Evolutionary conservation across 2,797 vertebrate genomes (phyloP).

Genomic region (Clarias platycephalus): DNA sequence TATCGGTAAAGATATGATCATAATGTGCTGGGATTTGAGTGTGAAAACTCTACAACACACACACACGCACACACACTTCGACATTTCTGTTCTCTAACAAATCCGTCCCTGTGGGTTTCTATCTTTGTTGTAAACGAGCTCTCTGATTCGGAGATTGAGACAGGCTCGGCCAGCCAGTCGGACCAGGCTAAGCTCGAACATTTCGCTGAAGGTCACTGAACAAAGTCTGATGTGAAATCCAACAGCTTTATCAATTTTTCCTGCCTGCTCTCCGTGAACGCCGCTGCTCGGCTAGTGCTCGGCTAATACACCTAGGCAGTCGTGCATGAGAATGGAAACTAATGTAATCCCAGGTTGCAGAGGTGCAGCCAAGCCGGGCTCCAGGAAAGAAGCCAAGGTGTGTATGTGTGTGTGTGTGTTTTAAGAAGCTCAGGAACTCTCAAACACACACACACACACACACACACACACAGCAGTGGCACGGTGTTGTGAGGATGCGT

Average conservation of each 20-base stretch:
- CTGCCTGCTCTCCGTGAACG: slow-evolving; percentile 50
- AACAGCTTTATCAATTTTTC: slow-evolving; percentile 50
- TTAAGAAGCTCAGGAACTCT: slow-evolving; percentile 16
- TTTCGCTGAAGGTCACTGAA: slow-evolving; percentile 61
- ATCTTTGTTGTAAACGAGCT: slow-evolving; percentile 36
- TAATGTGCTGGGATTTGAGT: neutral
- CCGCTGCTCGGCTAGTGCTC: slow-evolving; percentile 48
- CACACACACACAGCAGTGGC: neutral
- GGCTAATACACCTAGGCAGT: slow-evolving; percentile 51
- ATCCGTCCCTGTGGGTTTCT: slow-evolving; percentile 41
- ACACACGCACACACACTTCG: neutral
- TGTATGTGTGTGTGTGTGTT: neutral
- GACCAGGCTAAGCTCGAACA: slow-evolving; percentile 51
- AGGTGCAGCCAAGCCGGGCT: slow-evolving; percentile 12
- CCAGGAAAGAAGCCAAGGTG: neutral
- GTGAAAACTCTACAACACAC: neutral
- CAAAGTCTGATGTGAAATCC: slow-evolving; percentile 55
- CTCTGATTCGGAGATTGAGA: slow-evolving; percentile 37
- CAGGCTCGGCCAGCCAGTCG: slow-evolving; percentile 6
- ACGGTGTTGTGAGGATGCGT: slow-evolving; percentile 18
- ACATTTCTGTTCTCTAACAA: slow-evolving; percentile 19
- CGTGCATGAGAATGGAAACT: slow-evolving; percentile 53
- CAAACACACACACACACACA: neutral
- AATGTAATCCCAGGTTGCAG: slow-evolving; percentile 52
- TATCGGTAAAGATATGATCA: neutral